phyloP scores from a whole-genome alignment of 2,888 invertebrate species.

The Xestia xanthographa region DNA sequence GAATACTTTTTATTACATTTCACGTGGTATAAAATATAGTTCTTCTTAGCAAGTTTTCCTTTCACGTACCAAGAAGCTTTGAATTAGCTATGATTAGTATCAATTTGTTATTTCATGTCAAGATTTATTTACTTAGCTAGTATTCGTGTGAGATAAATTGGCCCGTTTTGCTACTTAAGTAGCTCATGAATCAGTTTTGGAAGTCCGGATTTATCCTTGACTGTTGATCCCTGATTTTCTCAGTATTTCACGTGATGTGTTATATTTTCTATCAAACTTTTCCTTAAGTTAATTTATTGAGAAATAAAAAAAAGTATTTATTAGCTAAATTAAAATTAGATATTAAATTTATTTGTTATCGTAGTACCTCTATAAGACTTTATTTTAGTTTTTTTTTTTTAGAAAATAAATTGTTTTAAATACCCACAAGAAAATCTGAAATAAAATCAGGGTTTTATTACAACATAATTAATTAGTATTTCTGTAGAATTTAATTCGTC shows the following conservation, averaged over 20 bases:
- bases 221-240: background rate
- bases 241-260: background rate
- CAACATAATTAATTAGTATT: conserved; percentile 11
- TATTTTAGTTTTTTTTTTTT: background rate
- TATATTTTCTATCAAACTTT: background rate
- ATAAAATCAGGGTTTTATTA: conserved; percentile 3
- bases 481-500: conserved; percentile 40
- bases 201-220: background rate
- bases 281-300: background rate
- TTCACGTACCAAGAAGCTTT: conserved; percentile 16
- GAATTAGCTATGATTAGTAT: conserved; percentile 26
- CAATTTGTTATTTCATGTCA: conserved; percentile 29
- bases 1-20: conserved; percentile 8
- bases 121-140: conserved; percentile 28
- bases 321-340: conserved; percentile 11
- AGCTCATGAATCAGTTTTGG: conserved; percentile 23
- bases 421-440: background rate
- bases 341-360: conserved; percentile 6
- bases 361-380: conserved; percentile 1
- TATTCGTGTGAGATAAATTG: conserved; percentile 31
- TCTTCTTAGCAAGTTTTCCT: conserved; percentile 7
- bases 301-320: background rate
- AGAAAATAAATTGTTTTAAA: background rate
- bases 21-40: background rate
- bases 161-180: conserved; percentile 10